These are phyloP conservation scores for Arrhamphus sclerolepis DNA, from an alignment of 2,797 vertebrate genomes.

Conservation along the genomic window DNA sequence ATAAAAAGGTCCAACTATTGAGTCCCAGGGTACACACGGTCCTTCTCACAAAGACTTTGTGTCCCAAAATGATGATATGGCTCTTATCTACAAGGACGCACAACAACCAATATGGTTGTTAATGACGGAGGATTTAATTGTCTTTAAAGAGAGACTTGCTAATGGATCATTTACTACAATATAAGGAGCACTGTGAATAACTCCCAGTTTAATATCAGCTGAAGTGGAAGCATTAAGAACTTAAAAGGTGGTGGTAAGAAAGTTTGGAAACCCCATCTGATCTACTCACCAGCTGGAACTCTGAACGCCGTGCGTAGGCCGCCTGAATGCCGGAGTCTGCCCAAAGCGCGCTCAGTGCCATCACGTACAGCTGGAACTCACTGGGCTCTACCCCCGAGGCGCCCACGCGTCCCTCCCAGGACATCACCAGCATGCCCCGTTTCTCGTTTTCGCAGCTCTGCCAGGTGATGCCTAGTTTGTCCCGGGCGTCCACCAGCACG, in stretches of 20 bases:
- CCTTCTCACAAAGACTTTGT: too few relatives aligned
- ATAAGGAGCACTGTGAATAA: background rate
- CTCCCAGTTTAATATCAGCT: background rate
- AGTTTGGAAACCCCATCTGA: background rate
- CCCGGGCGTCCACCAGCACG: conserved; percentile 93
- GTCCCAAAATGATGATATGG: too few relatives aligned
- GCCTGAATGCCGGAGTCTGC: conserved; percentile 88
- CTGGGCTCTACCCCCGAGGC: conserved; percentile 88
- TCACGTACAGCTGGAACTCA: conserved; percentile 93
- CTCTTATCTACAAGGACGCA: too few relatives aligned
- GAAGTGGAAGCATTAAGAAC: background rate
- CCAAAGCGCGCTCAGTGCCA: conserved; percentile 89
- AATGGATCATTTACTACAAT: background rate
- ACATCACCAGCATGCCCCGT: conserved; percentile 97
- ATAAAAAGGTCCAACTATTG: too few relatives aligned
- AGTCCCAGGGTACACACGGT: too few relatives aligned
- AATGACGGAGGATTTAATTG: too few relatives aligned
- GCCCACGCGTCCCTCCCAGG: conserved; percentile 91
- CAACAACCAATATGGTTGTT: too few relatives aligned
- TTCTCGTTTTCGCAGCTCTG: conserved; percentile 95
- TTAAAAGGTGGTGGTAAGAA: background rate
- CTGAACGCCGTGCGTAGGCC: conserved; percentile 89
- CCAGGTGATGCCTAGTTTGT: conserved; percentile 95
- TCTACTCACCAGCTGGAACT: conserved; percentile 95
- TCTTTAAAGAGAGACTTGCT: too few relatives aligned